phyloP scores from a whole-genome alignment of 2,113 vertebrate genomes.

The Empidonax alnorum region DNA sequence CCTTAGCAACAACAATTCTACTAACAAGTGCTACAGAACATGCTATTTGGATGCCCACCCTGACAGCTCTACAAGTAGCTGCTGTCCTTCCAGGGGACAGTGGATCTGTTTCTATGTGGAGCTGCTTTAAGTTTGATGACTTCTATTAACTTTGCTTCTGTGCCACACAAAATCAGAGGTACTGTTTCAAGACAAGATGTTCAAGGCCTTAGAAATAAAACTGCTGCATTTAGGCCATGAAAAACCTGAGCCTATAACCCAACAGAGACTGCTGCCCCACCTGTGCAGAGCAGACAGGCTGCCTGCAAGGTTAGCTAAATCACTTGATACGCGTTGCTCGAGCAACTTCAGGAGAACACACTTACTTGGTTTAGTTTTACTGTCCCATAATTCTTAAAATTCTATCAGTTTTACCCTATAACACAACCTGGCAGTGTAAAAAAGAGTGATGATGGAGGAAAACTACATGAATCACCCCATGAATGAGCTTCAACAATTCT shows the following conservation, averaged over 20 bases:
- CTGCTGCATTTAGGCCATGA: background rate
- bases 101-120: background rate
- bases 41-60: background rate
- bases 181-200: background rate
- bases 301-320: background rate
- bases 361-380: background rate
- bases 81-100: background rate
- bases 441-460: background rate
- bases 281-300: background rate
- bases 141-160: background rate
- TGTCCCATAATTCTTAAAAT: background rate
- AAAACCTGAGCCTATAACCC: background rate
- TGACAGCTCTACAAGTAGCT: background rate
- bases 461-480: background rate
- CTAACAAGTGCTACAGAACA: background rate
- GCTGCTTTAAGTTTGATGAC: background rate
- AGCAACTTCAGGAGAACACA: background rate
- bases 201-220: background rate
- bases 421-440: background rate
- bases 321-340: background rate
- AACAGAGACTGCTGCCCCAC: background rate
- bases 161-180: background rate
- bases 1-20: background rate
- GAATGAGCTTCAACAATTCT: background rate
- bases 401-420: background rate